Evolutionary conservation across 1,140 invertebrate species (phyloP).

Genomic region (Akabosia matsudoensis): DNA sequence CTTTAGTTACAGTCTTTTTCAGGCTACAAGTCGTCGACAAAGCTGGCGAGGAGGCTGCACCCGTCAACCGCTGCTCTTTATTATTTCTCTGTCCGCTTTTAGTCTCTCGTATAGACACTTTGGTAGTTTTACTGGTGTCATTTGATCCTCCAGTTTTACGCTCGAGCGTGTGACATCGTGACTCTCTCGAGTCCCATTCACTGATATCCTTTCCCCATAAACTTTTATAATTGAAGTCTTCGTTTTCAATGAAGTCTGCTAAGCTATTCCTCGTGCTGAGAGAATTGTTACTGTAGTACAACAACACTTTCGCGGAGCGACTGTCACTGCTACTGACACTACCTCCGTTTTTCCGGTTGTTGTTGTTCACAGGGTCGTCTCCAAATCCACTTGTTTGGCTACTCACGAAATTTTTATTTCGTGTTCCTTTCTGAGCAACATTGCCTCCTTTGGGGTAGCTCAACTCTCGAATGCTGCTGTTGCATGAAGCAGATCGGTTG

Average conservation of each 20-base stretch:
- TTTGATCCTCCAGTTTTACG: background rate
- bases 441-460: background rate
- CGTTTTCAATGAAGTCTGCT: slow-evolving; percentile 15
- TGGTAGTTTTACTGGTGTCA: slow-evolving; percentile 4
- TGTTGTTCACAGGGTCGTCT: slow-evolving; percentile 10
- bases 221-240: slow-evolving; percentile 35
- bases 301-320: slow-evolving; percentile 20
- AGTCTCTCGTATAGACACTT: background rate
- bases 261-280: slow-evolving; percentile 8
- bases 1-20: background rate
- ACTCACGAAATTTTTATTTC: slow-evolving; percentile 7
- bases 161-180: background rate
- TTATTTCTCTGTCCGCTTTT: background rate
- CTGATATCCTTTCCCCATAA: slow-evolving; percentile 38
- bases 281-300: slow-evolving; percentile 23
- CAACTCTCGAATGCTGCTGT: slow-evolving; percentile 14
- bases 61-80: background rate
- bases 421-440: background rate
- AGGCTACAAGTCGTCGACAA: background rate
- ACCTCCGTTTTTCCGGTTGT: background rate
- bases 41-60: background rate
- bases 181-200: slow-evolving; percentile 29
- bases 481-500: slow-evolving; percentile 19
- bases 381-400: background rate
- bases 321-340: background rate